phyloP scores from a whole-genome alignment of 2,113 vertebrate species.

The Cephalophus harveyi region DNA sequence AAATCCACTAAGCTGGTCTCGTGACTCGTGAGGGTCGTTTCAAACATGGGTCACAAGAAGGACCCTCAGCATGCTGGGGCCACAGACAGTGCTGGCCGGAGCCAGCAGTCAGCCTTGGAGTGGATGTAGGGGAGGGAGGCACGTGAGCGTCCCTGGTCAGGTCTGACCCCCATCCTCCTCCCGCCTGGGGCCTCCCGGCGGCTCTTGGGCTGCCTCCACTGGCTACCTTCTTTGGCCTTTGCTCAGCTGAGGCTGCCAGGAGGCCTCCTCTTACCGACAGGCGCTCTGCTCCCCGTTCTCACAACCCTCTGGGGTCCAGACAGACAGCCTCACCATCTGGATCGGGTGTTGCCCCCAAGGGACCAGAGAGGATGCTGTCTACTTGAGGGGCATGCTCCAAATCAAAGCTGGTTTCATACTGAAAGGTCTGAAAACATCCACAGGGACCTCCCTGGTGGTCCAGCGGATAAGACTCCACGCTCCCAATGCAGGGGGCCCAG shows the following conservation, averaged over 20 bases:
- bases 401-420: not conserved
- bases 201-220: not conserved
- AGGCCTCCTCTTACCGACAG: not conserved
- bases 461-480: rapidly evolving
- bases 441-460: not conserved
- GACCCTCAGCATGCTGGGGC: not conserved
- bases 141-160: not conserved
- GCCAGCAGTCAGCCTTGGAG: not conserved
- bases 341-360: not conserved
- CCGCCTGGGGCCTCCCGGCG: rapidly evolving
- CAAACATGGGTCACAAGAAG: not conserved
- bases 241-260: not conserved
- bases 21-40: not conserved
- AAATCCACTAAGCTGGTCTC: not conserved
- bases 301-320: not conserved
- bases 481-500: not conserved
- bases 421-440: not conserved
- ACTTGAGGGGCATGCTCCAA: not conserved
- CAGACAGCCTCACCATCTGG: not conserved
- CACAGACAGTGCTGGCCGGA: not conserved
- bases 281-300: not conserved
- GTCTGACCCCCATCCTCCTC: not conserved
- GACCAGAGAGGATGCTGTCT: no score
- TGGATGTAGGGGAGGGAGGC: not conserved
- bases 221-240: not conserved